These are phyloP conservation scores for Reticulitermes lucifugus DNA, from an alignment of 2,888 invertebrate genomes.

Conservation along the genomic window DNA sequence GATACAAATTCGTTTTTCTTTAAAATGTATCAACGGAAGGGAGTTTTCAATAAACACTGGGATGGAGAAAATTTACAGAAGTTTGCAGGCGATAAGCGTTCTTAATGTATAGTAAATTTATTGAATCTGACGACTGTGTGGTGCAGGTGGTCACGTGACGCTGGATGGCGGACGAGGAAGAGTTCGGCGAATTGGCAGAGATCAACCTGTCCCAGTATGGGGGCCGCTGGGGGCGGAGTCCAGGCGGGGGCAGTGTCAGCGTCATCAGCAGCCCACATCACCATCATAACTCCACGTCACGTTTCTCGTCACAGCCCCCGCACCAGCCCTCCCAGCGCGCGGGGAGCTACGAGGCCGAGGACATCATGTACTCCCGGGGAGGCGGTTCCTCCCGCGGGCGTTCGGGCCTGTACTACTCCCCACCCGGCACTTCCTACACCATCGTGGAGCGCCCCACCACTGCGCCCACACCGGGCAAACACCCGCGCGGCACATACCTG, in stretches of 20 bases:
- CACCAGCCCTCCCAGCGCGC: constrained; percentile 35
- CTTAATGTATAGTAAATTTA: too few species aligned
- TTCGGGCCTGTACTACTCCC: constrained; percentile 85
- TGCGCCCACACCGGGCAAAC: constrained; percentile 57
- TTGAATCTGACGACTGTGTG: not conserved
- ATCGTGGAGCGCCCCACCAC: constrained; percentile 76
- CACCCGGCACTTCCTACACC: constrained; percentile 89
- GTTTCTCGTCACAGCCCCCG: constrained; percentile 55
- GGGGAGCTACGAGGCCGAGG: constrained; percentile 60
- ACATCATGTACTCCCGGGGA: constrained; percentile 61
- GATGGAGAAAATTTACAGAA: too few species aligned
- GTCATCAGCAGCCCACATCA: constrained; percentile 59
- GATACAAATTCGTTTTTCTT: too few species aligned
- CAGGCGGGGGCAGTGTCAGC: constrained; percentile 58
- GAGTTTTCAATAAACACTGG: too few species aligned
- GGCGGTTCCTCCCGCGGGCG: constrained; percentile 61
- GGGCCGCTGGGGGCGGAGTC: constrained; percentile 53
- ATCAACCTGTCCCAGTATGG: constrained; percentile 58
- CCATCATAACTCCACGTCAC: constrained; percentile 54
- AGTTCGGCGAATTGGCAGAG: constrained; percentile 63
- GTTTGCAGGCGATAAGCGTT: too few species aligned
- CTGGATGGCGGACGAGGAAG: constrained; percentile 61
- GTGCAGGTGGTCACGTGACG: constrained; percentile 61
- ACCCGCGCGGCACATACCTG: constrained; percentile 74
- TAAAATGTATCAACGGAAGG: too few species aligned